Conservation (phyloP, 2,888 invertebrate genomes). For the Cephus rjabovi region DNA sequence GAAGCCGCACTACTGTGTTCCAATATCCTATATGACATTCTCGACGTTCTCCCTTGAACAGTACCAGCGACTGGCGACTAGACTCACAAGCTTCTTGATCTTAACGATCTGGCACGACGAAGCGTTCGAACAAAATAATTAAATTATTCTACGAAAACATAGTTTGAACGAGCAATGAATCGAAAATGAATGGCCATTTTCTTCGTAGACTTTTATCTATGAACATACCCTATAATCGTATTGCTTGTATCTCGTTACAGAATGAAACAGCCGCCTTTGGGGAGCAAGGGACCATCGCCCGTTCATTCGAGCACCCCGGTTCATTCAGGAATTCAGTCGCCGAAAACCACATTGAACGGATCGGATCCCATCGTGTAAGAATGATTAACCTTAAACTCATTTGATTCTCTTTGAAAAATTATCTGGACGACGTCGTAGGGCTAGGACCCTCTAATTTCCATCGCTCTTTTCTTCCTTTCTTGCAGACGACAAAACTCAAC, state of each 20-base stretch:
- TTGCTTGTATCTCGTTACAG: conserved; percentile 39
- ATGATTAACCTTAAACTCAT: neutral
- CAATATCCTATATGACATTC: too few relatives aligned
- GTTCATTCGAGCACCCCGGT: conserved; percentile 57
- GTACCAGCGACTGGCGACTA: too few relatives aligned
- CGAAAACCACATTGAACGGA: conserved; percentile 61
- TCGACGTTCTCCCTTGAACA: too few relatives aligned
- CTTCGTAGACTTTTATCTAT: too few relatives aligned
- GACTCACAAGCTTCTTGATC: too few relatives aligned
- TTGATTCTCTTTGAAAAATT: neutral
- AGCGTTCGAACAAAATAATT: too few relatives aligned
- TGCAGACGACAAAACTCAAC: conserved; percentile 53
- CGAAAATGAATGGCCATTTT: too few relatives aligned
- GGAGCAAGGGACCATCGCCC: conserved; percentile 61
- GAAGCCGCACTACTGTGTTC: too few relatives aligned
- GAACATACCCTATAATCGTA: too few relatives aligned
- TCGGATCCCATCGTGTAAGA: conserved; percentile 54
- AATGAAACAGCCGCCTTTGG: conserved; percentile 58
- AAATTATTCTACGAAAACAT: too few relatives aligned
- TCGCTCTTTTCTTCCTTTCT: conserved; percentile 20
- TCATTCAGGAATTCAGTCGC: conserved; percentile 62
- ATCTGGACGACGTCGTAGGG: neutral
- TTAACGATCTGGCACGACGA: too few relatives aligned
- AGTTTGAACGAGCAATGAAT: too few relatives aligned
- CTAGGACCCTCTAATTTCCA: neutral